These are phyloP conservation scores for Drosophila watanabei DNA, from an alignment of 1,140 invertebrate species.

Conservation along the genomic window DNA sequence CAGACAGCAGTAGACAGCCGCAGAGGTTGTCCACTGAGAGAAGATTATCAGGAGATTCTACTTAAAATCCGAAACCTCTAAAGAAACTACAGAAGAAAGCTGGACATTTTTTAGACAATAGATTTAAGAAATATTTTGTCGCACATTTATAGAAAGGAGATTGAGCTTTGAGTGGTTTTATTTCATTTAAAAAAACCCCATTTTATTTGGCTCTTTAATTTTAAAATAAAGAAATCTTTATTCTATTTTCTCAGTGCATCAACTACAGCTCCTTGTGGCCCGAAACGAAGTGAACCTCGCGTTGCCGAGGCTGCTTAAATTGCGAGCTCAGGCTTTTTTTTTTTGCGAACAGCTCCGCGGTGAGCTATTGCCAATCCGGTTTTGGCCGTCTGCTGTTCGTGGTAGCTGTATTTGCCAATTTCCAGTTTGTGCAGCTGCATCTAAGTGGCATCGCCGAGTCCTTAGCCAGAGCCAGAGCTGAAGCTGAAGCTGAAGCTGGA, in stretches of 20 bases:
- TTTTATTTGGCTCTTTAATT: neutral
- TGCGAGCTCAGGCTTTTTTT: constrained; percentile 73
- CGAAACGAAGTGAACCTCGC: constrained; percentile 31
- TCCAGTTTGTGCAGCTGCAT: constrained; percentile 82
- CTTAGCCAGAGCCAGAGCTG: constrained; percentile 51
- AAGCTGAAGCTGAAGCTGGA: constrained; percentile 26
- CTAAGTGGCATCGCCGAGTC: constrained; percentile 66
- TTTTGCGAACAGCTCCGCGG: constrained; percentile 47
- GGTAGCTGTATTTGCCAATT: constrained; percentile 78
- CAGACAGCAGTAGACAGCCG: constrained; percentile 6
- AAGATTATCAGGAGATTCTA: neutral
- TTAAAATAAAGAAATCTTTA: fast-evolving
- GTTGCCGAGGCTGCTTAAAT: constrained; percentile 54
- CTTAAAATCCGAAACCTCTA: neutral
- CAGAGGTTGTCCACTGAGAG: neutral
- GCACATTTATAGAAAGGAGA: no score
- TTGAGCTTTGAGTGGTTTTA: no score
- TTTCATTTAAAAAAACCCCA: neutral
- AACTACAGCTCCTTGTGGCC: constrained; percentile 39
- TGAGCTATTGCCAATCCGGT: constrained; percentile 77
- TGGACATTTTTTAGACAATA: neutral
- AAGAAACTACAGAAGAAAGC: neutral
- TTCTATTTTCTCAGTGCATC: constrained; percentile 5
- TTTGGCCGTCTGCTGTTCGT: constrained; percentile 59
- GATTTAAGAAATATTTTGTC: no score